Base-by-base conservation (phyloP, 2,888 invertebrate species). In the Harmothoe impar region DNA sequence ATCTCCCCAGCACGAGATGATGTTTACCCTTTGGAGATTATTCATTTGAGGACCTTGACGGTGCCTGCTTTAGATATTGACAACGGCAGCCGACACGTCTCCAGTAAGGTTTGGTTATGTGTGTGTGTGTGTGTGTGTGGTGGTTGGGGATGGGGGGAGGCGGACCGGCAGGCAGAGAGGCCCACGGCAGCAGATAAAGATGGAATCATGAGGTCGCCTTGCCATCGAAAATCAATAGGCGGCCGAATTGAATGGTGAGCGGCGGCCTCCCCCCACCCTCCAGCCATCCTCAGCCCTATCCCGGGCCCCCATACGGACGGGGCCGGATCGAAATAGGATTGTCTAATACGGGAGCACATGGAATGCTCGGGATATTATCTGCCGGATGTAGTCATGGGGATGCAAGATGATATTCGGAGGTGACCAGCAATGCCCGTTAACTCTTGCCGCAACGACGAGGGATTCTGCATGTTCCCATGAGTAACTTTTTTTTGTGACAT, bases 151-250 rank as follows among this genome's bases (percentile, higher is more conserved):
- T 23, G 25, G 31, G 72, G 72, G 25, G 72, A 29, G 72, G 72
- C 0, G 29, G 72, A 68, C 17, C 17, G n/a, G 68, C 68, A 68
- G 68, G 72, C 15, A 29, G 15, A 29, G 29, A 15, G 72, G 29
- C 72, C n/a, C 84, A 84, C 43, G 17, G 84, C 84, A 86, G 25
- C 54, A 86, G 86, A 86, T 86, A 86, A 86, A 86, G 86, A 86
- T 56, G 56, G 86, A 52, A 86, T 86, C 86, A 86, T 86, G 86
- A 86, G 86, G 54, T 86, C 54, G 86, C 52, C 86, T 7, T 84
- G 84, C 84, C 84, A 84, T 84, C 51, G 84, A 43, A 84, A 84
- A 86, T 86, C 86, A 54, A 86, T 54, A 54, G 29, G 1, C 20
- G 54, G 31, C 54, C 52, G 86, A 86, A 86, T 52, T 86, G 86